Evolutionary conservation across 1,140 invertebrate species (phyloP).

Genomic region (Hyles vespertilio): DNA sequence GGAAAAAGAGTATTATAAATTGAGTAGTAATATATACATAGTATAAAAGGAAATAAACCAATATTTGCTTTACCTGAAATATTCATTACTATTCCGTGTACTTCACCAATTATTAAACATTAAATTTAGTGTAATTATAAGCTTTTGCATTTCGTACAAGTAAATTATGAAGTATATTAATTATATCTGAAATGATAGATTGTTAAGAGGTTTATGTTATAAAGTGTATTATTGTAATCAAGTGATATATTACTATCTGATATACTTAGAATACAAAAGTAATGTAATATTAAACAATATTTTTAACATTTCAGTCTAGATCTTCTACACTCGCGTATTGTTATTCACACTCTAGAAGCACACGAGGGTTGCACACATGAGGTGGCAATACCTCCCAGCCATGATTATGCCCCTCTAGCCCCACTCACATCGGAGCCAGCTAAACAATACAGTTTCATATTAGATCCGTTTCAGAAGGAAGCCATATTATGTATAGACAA

Average conservation of each 20-base stretch:
- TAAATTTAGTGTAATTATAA: no score
- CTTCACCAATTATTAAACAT: no score
- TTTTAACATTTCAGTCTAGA: constrained; percentile 75
- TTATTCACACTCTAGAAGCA: constrained; percentile 91
- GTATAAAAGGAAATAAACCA: no score
- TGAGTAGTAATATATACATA: no score
- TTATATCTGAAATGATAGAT: no score
- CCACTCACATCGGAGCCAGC: constrained; percentile 82
- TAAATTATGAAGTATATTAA: no score
- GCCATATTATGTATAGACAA: constrained; percentile 98
- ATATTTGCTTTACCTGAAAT: no score
- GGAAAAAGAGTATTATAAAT: no score
- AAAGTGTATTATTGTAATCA: no score
- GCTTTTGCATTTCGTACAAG: no score
- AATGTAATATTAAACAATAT: constrained; percentile 1
- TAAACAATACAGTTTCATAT: constrained; percentile 95
- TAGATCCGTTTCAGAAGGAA: constrained; percentile 99
- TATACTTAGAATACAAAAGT: neutral
- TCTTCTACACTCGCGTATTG: constrained; percentile 81
- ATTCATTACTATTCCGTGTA: no score
- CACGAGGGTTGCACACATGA: constrained; percentile 94
- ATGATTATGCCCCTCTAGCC: constrained; percentile 87
- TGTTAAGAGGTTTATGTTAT: no score
- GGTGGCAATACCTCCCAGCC: constrained; percentile 91
- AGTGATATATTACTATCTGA: neutral